Base-by-base conservation (phyloP, 2,888 invertebrate genomes). In the Poecilobothrus nobilitatus region DNA sequence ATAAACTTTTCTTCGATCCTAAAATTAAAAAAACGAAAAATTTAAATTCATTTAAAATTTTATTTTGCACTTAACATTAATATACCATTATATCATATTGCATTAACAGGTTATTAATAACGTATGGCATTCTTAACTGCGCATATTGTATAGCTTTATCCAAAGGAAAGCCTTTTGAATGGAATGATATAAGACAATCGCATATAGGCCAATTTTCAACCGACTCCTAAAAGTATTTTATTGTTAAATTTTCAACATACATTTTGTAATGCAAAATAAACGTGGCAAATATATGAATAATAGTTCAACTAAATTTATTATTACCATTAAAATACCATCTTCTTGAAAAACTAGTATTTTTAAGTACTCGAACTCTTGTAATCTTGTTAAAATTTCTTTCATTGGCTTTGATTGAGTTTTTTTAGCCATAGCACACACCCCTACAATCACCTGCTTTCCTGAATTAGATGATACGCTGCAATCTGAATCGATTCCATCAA, bases 371-470 rank as follows among this genome's bases (percentile, higher is more conserved):
- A 97, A 98, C 82, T 97, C 97, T 76, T 95, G 92, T 70, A 99
- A 88, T 61, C 98, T 87, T 1, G 93, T 94, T 70, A 99, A 87
- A 76, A 99, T 99, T 83, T 98, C 98, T 79, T 93, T 93, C 99
- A 99, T 99, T 18, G 99, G 99, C 83, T 97, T 98, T 73, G 97
- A 97, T 79, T 95, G 94, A 61, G 97, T 96, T 83, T 99, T 99
- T 84, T 99, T 98, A 78, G 94, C 92, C 99, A 99, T 99, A 74
- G 99, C 98, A 85, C 99, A 99, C 71, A 99, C 92, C 72, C 99
- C 99, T 76, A 99, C 96, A 80, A 96, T 87, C 76, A 99, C 95
- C 79, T 96, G 94, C 82, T 94, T 94, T 76, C 91, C 91, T 79
- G 84, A 87, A 74, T 78, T 80, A 27, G 82, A 81, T 33, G 80